Conservation (phyloP, 2,888 invertebrate genomes). For the Bugulina stolonifera region DNA sequence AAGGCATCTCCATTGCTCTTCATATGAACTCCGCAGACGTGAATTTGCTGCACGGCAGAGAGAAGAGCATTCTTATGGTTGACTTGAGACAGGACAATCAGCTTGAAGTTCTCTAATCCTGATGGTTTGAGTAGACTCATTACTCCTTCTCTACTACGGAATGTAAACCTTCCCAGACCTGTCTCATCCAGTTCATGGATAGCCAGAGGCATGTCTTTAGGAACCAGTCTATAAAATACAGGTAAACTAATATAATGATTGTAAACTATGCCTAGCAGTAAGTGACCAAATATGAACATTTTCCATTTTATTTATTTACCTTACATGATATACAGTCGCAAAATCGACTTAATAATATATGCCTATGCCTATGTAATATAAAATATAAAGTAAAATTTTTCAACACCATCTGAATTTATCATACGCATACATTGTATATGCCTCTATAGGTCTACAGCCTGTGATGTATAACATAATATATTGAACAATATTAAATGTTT, state of each 20-base stretch:
- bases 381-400: too few relatives aligned
- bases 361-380: too few relatives aligned
- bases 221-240: constrained; percentile 36
- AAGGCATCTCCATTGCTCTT: neutral
- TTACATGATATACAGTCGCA: too few relatives aligned
- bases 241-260: neutral
- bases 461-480: too few relatives aligned
- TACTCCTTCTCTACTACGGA: constrained; percentile 43
- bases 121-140: constrained; percentile 40
- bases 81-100: constrained; percentile 47
- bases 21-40: constrained; percentile 34
- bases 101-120: constrained; percentile 46
- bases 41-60: constrained; percentile 45
- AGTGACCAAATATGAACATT: too few relatives aligned
- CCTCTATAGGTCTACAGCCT: too few relatives aligned
- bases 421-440: too few relatives aligned
- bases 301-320: too few relatives aligned
- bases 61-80: constrained; percentile 50
- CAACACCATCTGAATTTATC: too few relatives aligned
- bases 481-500: too few relatives aligned
- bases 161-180: constrained; percentile 48
- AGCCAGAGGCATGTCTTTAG: constrained; percentile 42
- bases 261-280: too few relatives aligned
- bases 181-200: constrained; percentile 52
- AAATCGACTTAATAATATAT: too few relatives aligned